Evolutionary conservation across 2,113 vertebrate species (phyloP).

Genomic region (Syngnathus scovelli): DNA sequence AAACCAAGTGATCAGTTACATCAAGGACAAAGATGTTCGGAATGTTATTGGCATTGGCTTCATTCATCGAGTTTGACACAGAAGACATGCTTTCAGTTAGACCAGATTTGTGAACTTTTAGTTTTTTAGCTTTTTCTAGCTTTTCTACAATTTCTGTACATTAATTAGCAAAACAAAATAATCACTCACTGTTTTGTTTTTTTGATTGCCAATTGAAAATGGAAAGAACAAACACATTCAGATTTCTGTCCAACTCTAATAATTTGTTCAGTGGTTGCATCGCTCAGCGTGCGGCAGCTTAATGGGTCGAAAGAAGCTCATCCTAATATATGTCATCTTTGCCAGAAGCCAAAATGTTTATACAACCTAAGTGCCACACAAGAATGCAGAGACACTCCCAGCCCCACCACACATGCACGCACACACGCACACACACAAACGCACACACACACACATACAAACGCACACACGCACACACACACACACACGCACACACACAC

Average conservation of each 20-base stretch:
- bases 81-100: too few species aligned
- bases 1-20: too few species aligned
- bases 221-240: neutral
- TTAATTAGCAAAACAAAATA: too few species aligned
- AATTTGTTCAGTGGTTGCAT: neutral
- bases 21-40: too few species aligned
- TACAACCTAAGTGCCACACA: neutral
- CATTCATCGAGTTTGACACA: too few species aligned
- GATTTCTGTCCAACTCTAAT: neutral
- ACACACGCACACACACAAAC: neutral
- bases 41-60: too few species aligned
- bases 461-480: neutral
- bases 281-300: neutral
- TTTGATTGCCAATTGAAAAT: neutral
- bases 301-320: neutral
- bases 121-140: too few species aligned
- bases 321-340: neutral
- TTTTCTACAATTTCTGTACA: too few species aligned
- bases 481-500: neutral
- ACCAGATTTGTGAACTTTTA: too few species aligned
- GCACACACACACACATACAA: neutral
- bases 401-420: neutral
- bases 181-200: neutral
- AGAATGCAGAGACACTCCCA: neutral
- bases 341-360: neutral